Base-by-base conservation (phyloP, 2,797 vertebrate genomes). In the Acrossocheilus fasciatus region DNA sequence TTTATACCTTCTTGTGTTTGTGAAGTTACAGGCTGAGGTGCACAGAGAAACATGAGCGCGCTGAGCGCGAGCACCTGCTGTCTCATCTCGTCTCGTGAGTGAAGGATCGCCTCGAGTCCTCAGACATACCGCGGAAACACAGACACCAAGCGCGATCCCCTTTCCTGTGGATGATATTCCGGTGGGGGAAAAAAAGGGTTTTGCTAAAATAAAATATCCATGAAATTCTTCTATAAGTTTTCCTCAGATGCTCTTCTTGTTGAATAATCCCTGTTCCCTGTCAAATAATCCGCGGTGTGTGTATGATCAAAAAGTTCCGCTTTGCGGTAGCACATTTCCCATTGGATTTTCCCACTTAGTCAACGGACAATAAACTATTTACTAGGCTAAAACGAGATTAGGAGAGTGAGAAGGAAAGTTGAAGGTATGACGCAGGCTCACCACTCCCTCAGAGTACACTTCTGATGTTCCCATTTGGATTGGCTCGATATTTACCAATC, bases 1-100 rank as follows among this genome's bases (percentile, higher is more conserved):
- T 78, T 12, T 39, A 12, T 92, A 96, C 95, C 95, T 94, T 95
- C 94, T 70, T 95, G 94, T 4, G 92, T 92, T 91, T 95, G 94
- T 12, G 88, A 57, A 78, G 82, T 85, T 43, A 89, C 80, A 39
- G 89, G 81, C 36, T 86, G 91, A 2, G 92, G 90, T 8, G 91
- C 83, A 76, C 81, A 86, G 88, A 92, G 92, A 4, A 85, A 79
- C 47, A 94, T 85, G 47, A 90, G 82, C 74, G 93, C 52, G 84
- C 89, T 91, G 43, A 94, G 43, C 15, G 92, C 82, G 69, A 93
- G 45, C 76, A 93, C 86, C 90, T 87, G 59, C 92, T 90, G 91
- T 82, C 85, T 84, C 90, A 91, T 91, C 87, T 88, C 57, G 82
- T 15, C 57, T 77, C 59, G 41, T 70, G 86, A 83, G 54, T 92